These are phyloP conservation scores for Brachionus manjavacas DNA, from an alignment of 1,140 invertebrate species.

Conservation along the genomic window DNA sequence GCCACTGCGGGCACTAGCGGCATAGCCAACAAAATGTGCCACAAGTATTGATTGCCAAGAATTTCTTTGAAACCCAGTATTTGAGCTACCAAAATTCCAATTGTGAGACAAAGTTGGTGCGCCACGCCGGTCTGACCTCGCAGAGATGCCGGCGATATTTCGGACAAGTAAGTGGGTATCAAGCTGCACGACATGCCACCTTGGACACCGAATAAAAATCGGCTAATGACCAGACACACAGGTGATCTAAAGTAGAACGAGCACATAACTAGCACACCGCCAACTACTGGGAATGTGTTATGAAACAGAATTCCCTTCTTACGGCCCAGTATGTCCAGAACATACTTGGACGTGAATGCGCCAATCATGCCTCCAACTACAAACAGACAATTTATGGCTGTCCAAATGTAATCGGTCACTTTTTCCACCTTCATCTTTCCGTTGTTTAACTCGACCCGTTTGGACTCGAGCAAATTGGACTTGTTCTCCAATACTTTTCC, in stretches of 20 bases:
- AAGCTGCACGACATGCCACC: conserved; percentile 62
- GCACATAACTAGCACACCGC: conserved; percentile 47
- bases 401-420: conserved; percentile 29
- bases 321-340: neutral
- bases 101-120: conserved; percentile 79
- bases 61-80: conserved; percentile 62
- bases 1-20: conserved; percentile 69
- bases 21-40: conserved; percentile 63
- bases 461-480: neutral
- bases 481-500: neutral
- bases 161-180: conserved; percentile 77
- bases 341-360: conserved; percentile 22
- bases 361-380: conserved; percentile 39
- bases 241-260: conserved; percentile 42
- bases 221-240: neutral
- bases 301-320: conserved; percentile 38
- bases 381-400: neutral
- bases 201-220: conserved; percentile 42
- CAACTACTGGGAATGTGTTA: neutral
- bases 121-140: conserved; percentile 77
- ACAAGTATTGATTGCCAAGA: conserved; percentile 62
- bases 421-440: neutral
- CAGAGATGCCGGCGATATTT: conserved; percentile 75
- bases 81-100: conserved; percentile 69
- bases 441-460: neutral